Conservation (phyloP, 37 sponge, comb jelly and placozoan genomes). For the Spongia lamella region DNA sequence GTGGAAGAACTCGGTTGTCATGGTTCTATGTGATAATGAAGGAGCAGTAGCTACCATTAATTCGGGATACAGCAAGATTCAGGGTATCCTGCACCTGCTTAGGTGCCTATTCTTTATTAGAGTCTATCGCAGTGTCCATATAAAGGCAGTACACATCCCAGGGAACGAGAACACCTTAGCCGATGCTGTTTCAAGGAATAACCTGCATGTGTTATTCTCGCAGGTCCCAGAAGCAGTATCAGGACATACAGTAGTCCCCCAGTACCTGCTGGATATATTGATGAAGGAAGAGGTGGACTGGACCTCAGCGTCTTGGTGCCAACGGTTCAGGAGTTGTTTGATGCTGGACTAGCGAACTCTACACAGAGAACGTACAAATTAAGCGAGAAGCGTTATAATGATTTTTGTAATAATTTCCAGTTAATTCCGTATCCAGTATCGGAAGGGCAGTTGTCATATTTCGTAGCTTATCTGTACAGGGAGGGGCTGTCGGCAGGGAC, state of each 20-base stretch:
- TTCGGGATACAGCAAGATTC: constrained; percentile 10
- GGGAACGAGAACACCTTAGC: neutral
- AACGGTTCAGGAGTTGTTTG: constrained; percentile 4
- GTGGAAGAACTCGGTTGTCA: neutral
- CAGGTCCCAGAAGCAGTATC: no score
- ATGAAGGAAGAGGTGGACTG: neutral
- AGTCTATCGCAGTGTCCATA: neutral
- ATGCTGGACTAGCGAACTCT: neutral
- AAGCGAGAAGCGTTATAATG: neutral
- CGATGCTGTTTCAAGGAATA: neutral
- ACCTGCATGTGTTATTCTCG: no score
- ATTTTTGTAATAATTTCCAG: neutral
- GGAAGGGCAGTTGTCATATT: neutral
- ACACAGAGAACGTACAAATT: neutral
- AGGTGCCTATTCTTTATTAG: constrained; percentile 9
- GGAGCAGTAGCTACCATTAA: constrained; percentile 9
- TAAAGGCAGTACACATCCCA: constrained; percentile 5
- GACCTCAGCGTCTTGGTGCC: constrained; percentile 5
- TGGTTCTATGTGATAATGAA: constrained; percentile 7
- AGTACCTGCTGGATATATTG: no score
- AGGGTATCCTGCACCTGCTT: neutral
- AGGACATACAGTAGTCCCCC: no score
- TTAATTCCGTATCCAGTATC: neutral
- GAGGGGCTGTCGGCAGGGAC: neutral
- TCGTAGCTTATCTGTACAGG: neutral